Evolutionary conservation across 2,888 invertebrate species (phyloP).

Genomic region (Pachliopta kotzebuea): DNA sequence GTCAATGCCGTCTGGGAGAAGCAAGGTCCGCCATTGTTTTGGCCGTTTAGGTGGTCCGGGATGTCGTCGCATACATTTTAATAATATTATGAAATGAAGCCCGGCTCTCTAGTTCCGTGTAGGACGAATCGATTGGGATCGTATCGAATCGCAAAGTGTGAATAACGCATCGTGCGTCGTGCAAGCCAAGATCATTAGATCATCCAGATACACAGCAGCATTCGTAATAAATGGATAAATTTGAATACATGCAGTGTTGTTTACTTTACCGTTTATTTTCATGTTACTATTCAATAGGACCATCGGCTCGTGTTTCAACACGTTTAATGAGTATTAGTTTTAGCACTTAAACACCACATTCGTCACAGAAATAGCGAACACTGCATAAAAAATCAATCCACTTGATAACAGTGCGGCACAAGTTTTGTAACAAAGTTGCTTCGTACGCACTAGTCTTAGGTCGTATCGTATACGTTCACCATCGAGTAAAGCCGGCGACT

Average conservation of each 20-base stretch:
- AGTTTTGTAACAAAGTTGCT: conserved; percentile 63
- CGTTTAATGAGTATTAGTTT: conserved; percentile 45
- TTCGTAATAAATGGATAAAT: conserved; percentile 49
- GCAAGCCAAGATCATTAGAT: conserved; percentile 75
- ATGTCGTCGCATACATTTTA: conserved; percentile 59
- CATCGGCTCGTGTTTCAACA: conserved; percentile 65
- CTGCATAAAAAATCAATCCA: conserved; percentile 67
- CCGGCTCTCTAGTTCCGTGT: conserved; percentile 38
- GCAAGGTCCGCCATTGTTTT: conserved; percentile 75
- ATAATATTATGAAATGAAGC: conserved; percentile 53
- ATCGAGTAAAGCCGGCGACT: conserved; percentile 46
- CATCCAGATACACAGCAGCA: conserved; percentile 58
- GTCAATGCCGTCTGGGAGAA: conserved; percentile 69
- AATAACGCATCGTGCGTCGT: conserved; percentile 58
- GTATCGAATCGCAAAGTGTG: conserved; percentile 46
- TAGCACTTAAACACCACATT: conserved; percentile 58
- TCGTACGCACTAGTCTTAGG: conserved; percentile 34
- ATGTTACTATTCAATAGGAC: conserved; percentile 78
- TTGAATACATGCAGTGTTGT: conserved; percentile 58
- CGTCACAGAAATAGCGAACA: conserved; percentile 65
- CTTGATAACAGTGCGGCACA: conserved; percentile 48
- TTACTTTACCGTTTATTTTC: conserved; percentile 77
- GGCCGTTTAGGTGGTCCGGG: conserved; percentile 69
- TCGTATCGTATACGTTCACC: conserved; percentile 40
- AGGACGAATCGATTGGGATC: conserved; percentile 38